Evolutionary conservation across 2,113 vertebrate genomes (phyloP).

Genomic region (Sprattus sprattus): DNA sequence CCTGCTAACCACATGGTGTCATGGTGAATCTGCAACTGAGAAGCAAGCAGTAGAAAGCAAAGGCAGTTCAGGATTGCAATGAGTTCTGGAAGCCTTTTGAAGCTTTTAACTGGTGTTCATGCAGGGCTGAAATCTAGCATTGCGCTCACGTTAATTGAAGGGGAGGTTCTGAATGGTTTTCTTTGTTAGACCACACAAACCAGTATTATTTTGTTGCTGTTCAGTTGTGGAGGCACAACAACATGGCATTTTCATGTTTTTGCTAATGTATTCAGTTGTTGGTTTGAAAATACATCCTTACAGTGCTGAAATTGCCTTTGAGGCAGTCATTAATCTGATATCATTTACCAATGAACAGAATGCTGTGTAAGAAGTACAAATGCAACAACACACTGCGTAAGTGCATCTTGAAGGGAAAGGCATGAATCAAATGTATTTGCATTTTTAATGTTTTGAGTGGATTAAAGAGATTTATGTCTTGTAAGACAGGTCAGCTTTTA

Average conservation of each 20-base stretch:
- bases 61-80: not conserved
- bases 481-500: not conserved
- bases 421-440: not conserved
- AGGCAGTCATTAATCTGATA: not conserved
- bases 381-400: not conserved
- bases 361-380: not conserved
- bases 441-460: not conserved
- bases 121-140: not conserved
- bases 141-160: no score
- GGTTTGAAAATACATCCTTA: not conserved
- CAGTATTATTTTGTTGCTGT: not conserved
- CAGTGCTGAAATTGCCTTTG: not conserved
- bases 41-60: not conserved
- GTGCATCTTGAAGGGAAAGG: not conserved
- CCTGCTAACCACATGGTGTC: slow-evolving; percentile 50
- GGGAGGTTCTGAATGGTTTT: not conserved
- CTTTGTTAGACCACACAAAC: no score
- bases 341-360: not conserved
- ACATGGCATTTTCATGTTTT: not conserved
- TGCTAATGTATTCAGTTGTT: not conserved
- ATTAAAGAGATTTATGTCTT: slow-evolving; percentile 3
- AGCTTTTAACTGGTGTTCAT: not conserved
- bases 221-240: not conserved
- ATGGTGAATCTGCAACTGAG: slow-evolving; percentile 19
- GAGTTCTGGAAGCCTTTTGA: not conserved